These are phyloP conservation scores for Charanyca ferruginea DNA, from an alignment of 2,888 invertebrate species.

Conservation along the genomic window DNA sequence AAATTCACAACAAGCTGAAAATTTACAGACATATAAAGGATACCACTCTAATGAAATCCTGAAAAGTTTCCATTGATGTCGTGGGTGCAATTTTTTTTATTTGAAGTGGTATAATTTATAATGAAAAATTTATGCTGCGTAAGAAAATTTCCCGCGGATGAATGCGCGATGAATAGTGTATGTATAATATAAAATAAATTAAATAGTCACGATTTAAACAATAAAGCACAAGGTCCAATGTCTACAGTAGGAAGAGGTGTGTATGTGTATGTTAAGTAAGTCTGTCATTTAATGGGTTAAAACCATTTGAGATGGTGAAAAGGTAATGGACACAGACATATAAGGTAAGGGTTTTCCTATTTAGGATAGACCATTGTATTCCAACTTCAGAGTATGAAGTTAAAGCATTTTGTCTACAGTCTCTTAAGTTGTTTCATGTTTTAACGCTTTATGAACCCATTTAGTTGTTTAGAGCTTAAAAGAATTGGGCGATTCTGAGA, in stretches of 20 bases:
- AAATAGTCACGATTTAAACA: neutral
- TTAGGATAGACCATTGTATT: slow-evolving; percentile 6
- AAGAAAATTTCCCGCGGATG: too few species aligned
- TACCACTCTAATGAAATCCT: too few species aligned
- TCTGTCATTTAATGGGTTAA: neutral
- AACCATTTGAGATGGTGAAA: neutral
- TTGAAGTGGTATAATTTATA: too few species aligned
- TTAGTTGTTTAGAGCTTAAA: neutral
- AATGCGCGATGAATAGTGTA: too few species aligned
- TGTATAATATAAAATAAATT: neutral
- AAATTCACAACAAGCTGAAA: too few species aligned
- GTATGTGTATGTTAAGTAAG: neutral
- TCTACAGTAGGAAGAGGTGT: too few species aligned
- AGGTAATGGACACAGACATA: neutral
- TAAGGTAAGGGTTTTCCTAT: neutral
- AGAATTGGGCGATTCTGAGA: neutral
- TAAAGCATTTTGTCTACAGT: neutral
- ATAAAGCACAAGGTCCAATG: neutral
- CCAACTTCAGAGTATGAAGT: neutral
- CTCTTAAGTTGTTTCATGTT: neutral
- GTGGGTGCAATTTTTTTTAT: too few species aligned
- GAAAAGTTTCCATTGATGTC: too few species aligned
- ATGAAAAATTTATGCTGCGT: too few species aligned
- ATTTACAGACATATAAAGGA: too few species aligned
- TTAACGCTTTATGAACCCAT: neutral